Base-by-base conservation (phyloP, 1,140 invertebrate species). In the Phortica variegata region DNA sequence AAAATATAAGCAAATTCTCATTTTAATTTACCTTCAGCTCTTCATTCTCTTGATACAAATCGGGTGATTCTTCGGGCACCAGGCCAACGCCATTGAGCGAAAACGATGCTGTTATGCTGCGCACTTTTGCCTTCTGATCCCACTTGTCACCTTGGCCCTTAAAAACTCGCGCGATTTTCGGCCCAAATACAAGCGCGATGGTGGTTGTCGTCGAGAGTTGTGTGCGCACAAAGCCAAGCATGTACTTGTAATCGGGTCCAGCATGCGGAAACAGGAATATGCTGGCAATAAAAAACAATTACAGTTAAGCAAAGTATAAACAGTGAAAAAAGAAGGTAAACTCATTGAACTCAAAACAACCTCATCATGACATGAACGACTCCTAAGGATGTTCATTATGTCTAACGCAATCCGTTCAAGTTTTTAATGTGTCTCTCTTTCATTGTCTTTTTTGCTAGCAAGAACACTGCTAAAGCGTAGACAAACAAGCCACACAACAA, bases 21-120 rank as follows among this genome's bases (percentile, higher is more conserved):
- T n/a, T 37, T 29, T 44, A 0, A 0, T n/a, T 23, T 77, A 90
- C 89, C 81, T 93, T 93, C 0, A 93, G 79, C 73, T 93, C 90
- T 69, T 93, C 90, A 66, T 94, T 94, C 76, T 94, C 91, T 74
- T 92, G 89, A 63, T 85, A 90, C 9, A 93, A 77, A 78, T 93
- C 90, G 0, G 87, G 84, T 2, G 88, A 85, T 56, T 92, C 89
- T 51, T 93, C 90, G 0, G 84, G 79, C 21, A 84, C 79, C 7
- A 89, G 83, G 3, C 89, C 80, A 20, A 92, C 88, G 1, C 90
- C 90, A 66, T 93, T 93, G 8, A 91, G 76, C 0, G 89, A 90
- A 63, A 91, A 91, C 3, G 89, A 89, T 1, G 89, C 89, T 1
- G 89, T 89, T 23, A 92, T 84, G 32, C 89, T 89, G 29, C 88